Evolutionary conservation across 2,797 vertebrate species (phyloP), one percentile per base, ranked within the genome.

Genomic region (Spea hammondii): DNA sequence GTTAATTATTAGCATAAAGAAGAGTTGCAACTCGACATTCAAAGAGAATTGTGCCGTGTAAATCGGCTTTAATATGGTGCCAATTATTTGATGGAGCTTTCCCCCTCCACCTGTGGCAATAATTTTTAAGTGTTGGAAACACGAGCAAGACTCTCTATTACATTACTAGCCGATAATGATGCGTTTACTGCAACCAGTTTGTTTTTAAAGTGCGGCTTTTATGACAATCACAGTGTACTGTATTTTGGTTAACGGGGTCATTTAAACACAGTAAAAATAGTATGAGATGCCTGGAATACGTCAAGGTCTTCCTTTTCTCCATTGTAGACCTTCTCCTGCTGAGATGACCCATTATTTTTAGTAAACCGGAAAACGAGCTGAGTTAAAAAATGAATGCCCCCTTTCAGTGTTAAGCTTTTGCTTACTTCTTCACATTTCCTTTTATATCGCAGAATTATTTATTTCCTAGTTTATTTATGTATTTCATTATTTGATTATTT

Each of bases 401-500:
- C 55, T 75, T 70, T 64, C 32, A 3, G 32, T 32, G 32, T 32
- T 85, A 91, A 91, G 88, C 89, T 92, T 94, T 92, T 92, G 88
- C 93, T 93, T 90, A 88, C 86, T 91, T 91, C 92, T 90, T 93
- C 92, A 92, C 90, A 88, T 93, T 92, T 88, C 90, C 90, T 89
- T 32, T 92, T 92, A 92, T 92, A 92, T 94, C 93, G 88, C 90
- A 91, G 92, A 95, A 94, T 94, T 94, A 96, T 96, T 97, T 95
- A 96, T 96, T 93, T 91, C 91, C 93, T 97, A 91, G 93, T 94
- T 98, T 98, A 97, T 97, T 98, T 97, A 97, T 97, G 95, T 85
- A 86, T 92, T 94, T 94, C 95, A 96, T 98, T 94, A 97, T 98
- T 96, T 97, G 95, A 98, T 98, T 99, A 97, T 98, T 99, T 98